phyloP scores from a whole-genome alignment of 1,140 invertebrate genomes.

The Xylocopa sonorina region DNA sequence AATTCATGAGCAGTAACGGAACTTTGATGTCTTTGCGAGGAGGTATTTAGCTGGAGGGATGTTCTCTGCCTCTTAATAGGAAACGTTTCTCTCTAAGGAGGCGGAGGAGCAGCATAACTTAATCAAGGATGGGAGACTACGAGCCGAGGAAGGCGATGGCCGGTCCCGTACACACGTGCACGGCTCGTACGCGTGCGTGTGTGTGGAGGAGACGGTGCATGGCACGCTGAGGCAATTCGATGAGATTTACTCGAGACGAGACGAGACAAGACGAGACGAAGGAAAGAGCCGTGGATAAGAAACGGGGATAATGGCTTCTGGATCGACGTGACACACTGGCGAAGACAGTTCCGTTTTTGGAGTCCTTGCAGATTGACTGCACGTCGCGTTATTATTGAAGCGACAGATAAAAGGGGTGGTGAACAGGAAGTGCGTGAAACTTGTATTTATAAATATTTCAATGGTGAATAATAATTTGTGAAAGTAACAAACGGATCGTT shows the following conservation, averaged over 20 bases:
- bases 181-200: constrained; percentile 12
- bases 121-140: constrained; percentile 74
- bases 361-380: too few relatives aligned
- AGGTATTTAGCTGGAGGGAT: constrained; percentile 69
- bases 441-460: too few relatives aligned
- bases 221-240: constrained; percentile 70
- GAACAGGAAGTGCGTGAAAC: too few relatives aligned
- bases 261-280: constrained; percentile 57
- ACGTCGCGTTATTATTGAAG: too few relatives aligned
- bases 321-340: constrained; percentile 64
- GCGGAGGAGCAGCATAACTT: constrained; percentile 72
- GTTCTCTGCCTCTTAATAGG: constrained; percentile 74
- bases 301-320: constrained; percentile 62
- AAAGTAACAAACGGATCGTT: too few relatives aligned
- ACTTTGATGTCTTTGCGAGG: constrained; percentile 73
- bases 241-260: constrained; percentile 75
- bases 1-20: constrained; percentile 70
- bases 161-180: constrained; percentile 6
- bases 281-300: constrained; percentile 58
- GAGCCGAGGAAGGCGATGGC: constrained; percentile 69
- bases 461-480: too few relatives aligned
- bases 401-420: too few relatives aligned
- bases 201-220: constrained; percentile 37
- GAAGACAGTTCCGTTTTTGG: constrained; percentile 43
- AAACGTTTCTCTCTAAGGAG: constrained; percentile 74